Evolutionary conservation across 2,888 invertebrate species (phyloP).

Genomic region (Oligia fasciuncula): DNA sequence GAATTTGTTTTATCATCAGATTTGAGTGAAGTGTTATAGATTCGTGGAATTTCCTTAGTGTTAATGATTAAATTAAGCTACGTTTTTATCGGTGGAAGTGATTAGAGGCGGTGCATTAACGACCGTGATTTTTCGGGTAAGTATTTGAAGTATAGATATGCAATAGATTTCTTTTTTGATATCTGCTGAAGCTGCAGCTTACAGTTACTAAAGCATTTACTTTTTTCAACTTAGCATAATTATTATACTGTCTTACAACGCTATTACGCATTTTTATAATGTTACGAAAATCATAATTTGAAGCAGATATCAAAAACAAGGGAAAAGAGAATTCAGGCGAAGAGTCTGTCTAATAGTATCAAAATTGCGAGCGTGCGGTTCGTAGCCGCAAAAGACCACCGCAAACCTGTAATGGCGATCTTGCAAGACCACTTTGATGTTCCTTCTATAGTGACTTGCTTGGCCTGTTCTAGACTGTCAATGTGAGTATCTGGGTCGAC

Average conservation of each 20-base stretch:
- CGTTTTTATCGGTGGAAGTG: conserved; percentile 82
- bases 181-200: conserved; percentile 76
- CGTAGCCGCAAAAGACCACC: conserved; percentile 89
- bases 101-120: conserved; percentile 87
- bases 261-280: conserved; percentile 45
- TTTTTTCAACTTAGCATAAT: conserved; percentile 52
- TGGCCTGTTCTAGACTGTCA: conserved; percentile 99
- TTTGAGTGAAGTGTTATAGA: conserved; percentile 78
- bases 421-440: conserved; percentile 99
- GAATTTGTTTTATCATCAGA: conserved; percentile 65
- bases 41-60: conserved; percentile 89
- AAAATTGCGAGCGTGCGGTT: conserved; percentile 89
- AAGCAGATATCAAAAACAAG: conserved; percentile 86
- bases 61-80: conserved; percentile 83
- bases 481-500: conserved; percentile 99
- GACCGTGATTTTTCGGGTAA: conserved; percentile 86
- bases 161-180: conserved; percentile 81
- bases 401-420: conserved; percentile 99
- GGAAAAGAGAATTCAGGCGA: conserved; percentile 86
- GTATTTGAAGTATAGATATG: conserved; percentile 83
- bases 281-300: conserved; percentile 62
- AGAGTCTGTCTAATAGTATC: conserved; percentile 88
- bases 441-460: conserved; percentile 99
- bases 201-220: conserved; percentile 54
- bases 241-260: conserved; percentile 46